A percentile compares a stretch with the other conserved stretches of the same genome.
phyloP scores from a whole-genome alignment of 1,140 invertebrate genomes.

The Camponotus vicinus region DNA sequence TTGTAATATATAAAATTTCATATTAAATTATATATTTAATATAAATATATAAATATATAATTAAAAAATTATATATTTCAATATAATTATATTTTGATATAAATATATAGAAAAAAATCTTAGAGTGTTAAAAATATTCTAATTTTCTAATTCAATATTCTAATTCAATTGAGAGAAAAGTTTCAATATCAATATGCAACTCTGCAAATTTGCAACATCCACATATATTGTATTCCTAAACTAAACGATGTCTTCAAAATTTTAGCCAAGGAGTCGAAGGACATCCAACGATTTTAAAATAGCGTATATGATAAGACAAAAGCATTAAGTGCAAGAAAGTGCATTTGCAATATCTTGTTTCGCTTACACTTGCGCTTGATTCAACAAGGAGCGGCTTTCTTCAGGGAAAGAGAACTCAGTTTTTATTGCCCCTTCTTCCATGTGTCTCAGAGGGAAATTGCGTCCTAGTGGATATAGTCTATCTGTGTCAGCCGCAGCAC shows the following conservation, averaged over 20 bases:
- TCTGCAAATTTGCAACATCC: too few relatives aligned
- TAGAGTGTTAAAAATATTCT: neutral
- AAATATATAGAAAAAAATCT: neutral
- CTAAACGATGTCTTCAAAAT: neutral
- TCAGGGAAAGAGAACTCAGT: neutral
- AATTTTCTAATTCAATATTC: too few relatives aligned
- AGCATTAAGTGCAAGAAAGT: conserved; percentile 16
- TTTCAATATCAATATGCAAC: neutral
- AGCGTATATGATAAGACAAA: neutral
- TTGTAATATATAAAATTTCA: neutral
- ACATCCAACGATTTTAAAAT: neutral
- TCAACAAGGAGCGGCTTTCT: conserved; percentile 13
- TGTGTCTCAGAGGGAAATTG: conserved; percentile 38
- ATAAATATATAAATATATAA: neutral
- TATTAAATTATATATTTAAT: neutral
- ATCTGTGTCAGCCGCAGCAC: conserved; percentile 27
- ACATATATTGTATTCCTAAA: neutral
- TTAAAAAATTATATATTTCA: too few relatives aligned
- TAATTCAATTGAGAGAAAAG: too few relatives aligned
- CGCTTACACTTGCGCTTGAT: neutral
- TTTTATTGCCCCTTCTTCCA: conserved; percentile 42
- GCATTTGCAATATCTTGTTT: conserved; percentile 26
- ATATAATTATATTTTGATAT: neutral
- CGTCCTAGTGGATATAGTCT: conserved; percentile 47
- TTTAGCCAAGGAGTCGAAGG: neutral